Percentiles rank a stretch among this genome's conserved stretches.
phyloP scores from a whole-genome alignment of 2,797 vertebrate species.

The Manis crassicaudata region DNA sequence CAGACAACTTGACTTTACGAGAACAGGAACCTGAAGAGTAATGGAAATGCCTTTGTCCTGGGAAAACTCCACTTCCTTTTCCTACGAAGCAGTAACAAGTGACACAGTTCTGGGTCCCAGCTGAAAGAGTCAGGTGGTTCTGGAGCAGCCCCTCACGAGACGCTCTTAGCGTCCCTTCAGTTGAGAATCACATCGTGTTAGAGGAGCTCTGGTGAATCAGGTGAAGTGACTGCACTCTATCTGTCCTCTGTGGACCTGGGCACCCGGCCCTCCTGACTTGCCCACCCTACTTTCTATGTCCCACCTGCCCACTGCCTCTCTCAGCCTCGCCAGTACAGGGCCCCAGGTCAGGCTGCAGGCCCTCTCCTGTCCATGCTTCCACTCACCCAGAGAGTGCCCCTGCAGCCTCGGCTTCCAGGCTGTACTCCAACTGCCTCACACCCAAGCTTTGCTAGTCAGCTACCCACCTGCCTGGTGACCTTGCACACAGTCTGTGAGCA shows the following conservation, averaged over 20 bases:
- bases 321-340: background rate
- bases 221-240: no score
- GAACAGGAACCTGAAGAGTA: background rate
- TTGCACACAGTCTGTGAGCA: background rate
- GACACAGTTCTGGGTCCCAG: background rate
- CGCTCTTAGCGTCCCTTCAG: background rate
- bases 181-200: no score
- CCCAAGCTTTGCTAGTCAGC: no score
- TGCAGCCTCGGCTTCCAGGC: no score
- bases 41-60: background rate
- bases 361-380: background rate
- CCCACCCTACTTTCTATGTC: background rate
- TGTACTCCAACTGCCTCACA: no score
- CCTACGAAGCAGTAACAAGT: background rate
- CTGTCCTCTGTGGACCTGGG: background rate
- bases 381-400: no score
- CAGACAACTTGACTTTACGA: background rate
- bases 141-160: no score
- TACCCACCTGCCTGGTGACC: no score
- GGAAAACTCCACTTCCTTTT: background rate
- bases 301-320: background rate
- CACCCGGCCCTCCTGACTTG: background rate
- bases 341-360: no score
- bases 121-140: fast-evolving
- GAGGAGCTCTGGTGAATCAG: no score